These are phyloP conservation scores for Ferrisia virgata DNA, from an alignment of 2,888 invertebrate species.

Conservation along the genomic window DNA sequence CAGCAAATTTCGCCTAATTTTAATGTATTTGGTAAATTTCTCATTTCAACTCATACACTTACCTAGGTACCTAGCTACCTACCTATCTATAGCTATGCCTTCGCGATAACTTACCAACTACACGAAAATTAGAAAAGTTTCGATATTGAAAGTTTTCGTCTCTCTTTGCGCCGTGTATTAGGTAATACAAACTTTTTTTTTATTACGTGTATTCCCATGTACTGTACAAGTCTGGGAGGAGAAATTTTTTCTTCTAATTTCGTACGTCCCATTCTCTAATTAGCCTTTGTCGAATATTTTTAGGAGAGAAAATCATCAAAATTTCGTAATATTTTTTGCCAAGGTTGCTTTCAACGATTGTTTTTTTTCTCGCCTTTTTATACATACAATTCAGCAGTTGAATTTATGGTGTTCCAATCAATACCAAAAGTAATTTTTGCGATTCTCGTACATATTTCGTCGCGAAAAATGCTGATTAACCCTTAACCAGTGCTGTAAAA, in stretches of 20 bases:
- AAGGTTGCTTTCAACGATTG: too few relatives aligned
- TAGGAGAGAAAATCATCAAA: too few relatives aligned
- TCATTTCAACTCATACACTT: background rate
- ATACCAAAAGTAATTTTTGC: too few relatives aligned
- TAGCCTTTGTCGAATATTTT: background rate
- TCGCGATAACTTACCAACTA: background rate
- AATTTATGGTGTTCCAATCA: too few relatives aligned
- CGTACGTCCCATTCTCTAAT: background rate
- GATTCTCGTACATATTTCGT: too few relatives aligned
- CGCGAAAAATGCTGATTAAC: too few relatives aligned
- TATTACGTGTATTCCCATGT: too few relatives aligned
- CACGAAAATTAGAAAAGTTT: constrained; percentile 29
- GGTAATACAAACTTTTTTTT: constrained; percentile 1
- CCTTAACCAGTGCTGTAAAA: too few relatives aligned
- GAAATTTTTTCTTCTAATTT: background rate
- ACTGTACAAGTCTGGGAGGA: background rate
- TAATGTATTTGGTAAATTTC: background rate
- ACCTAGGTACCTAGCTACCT: too few relatives aligned
- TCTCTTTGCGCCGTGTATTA: background rate
- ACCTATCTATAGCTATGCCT: too few relatives aligned
- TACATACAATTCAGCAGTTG: background rate
- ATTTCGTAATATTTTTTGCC: background rate
- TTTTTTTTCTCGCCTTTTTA: too few relatives aligned
- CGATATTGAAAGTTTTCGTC: background rate
- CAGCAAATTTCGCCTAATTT: background rate